These are phyloP conservation scores for Cyphomyrus plagiostoma DNA, from an alignment of 2,113 vertebrate species.

Conservation along the genomic window DNA sequence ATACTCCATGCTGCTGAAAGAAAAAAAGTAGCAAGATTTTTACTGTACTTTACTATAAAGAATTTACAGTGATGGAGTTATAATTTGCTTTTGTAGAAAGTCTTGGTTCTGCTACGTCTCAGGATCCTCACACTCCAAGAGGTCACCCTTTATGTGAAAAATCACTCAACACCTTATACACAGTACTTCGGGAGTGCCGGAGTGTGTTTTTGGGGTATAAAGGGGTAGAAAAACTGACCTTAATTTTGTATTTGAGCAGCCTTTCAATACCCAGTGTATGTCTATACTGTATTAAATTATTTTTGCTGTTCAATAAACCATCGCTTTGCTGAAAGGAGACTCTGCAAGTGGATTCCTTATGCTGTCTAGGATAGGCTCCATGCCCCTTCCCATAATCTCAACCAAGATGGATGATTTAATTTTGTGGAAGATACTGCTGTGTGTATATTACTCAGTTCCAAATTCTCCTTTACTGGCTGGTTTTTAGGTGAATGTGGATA, in stretches of 20 bases:
- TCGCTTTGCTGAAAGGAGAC: background rate
- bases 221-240: too few relatives aligned
- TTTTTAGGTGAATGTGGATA: constrained; percentile 78
- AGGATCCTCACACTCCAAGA: too few relatives aligned
- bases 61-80: background rate
- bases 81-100: background rate
- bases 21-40: background rate
- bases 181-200: background rate
- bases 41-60: too few relatives aligned
- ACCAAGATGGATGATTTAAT: background rate
- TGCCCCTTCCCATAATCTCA: background rate
- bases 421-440: background rate
- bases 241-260: too few relatives aligned
- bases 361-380: background rate
- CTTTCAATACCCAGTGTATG: too few relatives aligned
- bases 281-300: too few relatives aligned
- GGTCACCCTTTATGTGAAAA: background rate
- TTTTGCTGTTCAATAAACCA: too few relatives aligned
- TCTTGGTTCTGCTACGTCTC: background rate
- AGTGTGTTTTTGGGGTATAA: background rate
- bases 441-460: background rate
- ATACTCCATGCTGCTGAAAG: background rate
- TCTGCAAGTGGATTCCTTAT: background rate
- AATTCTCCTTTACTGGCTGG: background rate
- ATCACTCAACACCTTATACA: background rate